Evolutionary conservation across 2,888 invertebrate genomes (phyloP).

Genomic region (Calameuta idolon): DNA sequence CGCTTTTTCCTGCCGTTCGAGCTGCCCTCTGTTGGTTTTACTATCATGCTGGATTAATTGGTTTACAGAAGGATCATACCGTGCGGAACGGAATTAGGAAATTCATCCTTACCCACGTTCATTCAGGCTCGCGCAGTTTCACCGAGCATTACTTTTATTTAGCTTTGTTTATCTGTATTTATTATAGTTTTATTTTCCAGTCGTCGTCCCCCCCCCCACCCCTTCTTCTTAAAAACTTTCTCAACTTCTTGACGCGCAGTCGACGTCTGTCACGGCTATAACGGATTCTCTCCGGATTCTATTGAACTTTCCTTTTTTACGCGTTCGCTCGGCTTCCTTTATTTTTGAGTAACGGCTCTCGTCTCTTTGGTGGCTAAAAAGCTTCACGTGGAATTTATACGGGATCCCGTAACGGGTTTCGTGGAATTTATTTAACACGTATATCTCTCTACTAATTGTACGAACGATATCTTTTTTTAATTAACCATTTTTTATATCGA

Average conservation of each 20-base stretch:
- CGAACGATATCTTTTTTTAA: not conserved
- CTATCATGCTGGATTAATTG: not conserved
- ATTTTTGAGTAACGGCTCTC: not conserved
- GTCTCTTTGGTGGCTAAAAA: not conserved
- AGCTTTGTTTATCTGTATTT: not conserved
- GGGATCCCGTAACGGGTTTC: not conserved
- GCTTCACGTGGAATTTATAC: not conserved
- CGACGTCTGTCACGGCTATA: not conserved
- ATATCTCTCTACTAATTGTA: not conserved
- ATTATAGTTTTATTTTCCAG: not conserved
- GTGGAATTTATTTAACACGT: not conserved
- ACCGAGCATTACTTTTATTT: not conserved
- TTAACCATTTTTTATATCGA: not conserved
- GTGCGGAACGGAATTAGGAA: not conserved
- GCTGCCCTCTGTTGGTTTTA: not conserved
- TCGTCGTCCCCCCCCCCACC: no score
- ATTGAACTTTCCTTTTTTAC: not conserved
- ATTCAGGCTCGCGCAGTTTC: not conserved
- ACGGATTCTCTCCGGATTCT: not conserved
- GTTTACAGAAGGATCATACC: not conserved
- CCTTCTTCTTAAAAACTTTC: not conserved
- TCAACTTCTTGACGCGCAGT: not conserved
- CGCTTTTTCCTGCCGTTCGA: not conserved
- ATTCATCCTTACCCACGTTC: not conserved
- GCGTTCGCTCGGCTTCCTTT: not conserved